Conservation (phyloP, 2,113 vertebrate genomes). For the Ciconia boyciana region DNA sequence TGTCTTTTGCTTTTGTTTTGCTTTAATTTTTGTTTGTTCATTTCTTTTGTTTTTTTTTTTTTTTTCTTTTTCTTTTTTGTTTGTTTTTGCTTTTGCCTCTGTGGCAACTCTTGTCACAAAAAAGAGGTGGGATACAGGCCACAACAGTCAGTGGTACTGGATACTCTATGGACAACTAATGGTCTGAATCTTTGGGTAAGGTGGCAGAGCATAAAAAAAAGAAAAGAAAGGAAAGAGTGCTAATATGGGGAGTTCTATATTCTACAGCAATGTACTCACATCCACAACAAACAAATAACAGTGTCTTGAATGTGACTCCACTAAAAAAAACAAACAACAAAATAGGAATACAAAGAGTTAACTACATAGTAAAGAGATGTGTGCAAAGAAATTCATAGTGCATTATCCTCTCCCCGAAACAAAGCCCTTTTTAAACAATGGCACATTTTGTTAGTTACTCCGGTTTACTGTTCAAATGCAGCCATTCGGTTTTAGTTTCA, state of each 20-base stretch:
- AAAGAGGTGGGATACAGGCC: slow-evolving; percentile 78
- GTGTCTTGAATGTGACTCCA: slow-evolving; percentile 96
- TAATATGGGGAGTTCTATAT: slow-evolving; percentile 88
- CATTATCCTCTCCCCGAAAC: slow-evolving; percentile 73
- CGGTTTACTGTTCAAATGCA: slow-evolving; percentile 66
- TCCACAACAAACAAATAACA: slow-evolving; percentile 97
- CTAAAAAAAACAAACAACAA: slow-evolving; percentile 94
- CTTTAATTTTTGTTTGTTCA: slow-evolving; percentile 75
- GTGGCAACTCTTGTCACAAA: slow-evolving; percentile 78
- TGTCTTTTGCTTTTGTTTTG: slow-evolving; percentile 76
- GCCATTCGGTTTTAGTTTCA: slow-evolving; percentile 68
- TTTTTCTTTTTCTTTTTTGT: slow-evolving; percentile 67
- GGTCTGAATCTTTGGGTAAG: slow-evolving; percentile 86
- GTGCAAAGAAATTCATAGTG: slow-evolving; percentile 81
- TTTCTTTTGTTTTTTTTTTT: slow-evolving; percentile 67
- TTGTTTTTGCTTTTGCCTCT: slow-evolving; percentile 75
- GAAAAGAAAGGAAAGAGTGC: slow-evolving; percentile 93
- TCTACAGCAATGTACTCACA: slow-evolving; percentile 96
- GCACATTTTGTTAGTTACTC: slow-evolving; percentile 65
- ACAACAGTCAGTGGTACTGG: slow-evolving; percentile 74
- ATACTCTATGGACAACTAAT: slow-evolving; percentile 72
- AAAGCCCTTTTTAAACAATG: slow-evolving; percentile 68
- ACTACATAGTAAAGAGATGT: slow-evolving; percentile 84
- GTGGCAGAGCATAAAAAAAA: slow-evolving; percentile 93
- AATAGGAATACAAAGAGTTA: slow-evolving; percentile 93